A percentile compares a stretch with the other conserved stretches of the same genome.
These are phyloP conservation scores for Enteromius trimaculatus DNA, from an alignment of 2,797 vertebrate genomes.

Conservation along the genomic window DNA sequence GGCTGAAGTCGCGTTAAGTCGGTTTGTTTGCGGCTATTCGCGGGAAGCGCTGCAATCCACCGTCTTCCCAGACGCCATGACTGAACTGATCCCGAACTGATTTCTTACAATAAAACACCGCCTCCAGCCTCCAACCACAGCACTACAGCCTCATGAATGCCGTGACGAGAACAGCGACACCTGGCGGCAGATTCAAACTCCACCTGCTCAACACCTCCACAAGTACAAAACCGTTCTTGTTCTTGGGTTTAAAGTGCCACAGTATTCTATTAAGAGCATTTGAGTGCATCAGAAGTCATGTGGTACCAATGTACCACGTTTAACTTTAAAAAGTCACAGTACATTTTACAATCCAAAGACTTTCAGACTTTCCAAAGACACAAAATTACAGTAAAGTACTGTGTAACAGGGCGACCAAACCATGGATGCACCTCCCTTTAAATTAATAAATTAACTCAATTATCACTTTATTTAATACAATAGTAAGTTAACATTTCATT, in stretches of 20 bases:
- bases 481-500: background rate
- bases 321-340: background rate
- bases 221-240: background rate
- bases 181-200: background rate
- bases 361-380: too few species aligned
- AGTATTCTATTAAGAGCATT: background rate
- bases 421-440: background rate
- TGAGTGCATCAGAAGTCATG: background rate
- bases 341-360: background rate
- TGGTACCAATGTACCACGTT: background rate
- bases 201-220: background rate
- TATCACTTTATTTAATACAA: too few species aligned
- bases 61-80: conserved; percentile 55
- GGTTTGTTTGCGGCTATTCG: background rate
- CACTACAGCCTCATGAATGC: background rate
- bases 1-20: background rate
- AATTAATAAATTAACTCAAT: background rate
- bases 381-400: background rate
- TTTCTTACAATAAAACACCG: conserved; percentile 38
- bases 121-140: conserved; percentile 36
- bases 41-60: conserved; percentile 12
- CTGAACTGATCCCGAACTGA: conserved; percentile 41
- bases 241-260: background rate
- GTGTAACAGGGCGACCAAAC: background rate
- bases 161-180: conserved; percentile 11